Evolutionary conservation across 2,797 vertebrate genomes (phyloP).

Genomic region (Chaetodon trifasciatus): DNA sequence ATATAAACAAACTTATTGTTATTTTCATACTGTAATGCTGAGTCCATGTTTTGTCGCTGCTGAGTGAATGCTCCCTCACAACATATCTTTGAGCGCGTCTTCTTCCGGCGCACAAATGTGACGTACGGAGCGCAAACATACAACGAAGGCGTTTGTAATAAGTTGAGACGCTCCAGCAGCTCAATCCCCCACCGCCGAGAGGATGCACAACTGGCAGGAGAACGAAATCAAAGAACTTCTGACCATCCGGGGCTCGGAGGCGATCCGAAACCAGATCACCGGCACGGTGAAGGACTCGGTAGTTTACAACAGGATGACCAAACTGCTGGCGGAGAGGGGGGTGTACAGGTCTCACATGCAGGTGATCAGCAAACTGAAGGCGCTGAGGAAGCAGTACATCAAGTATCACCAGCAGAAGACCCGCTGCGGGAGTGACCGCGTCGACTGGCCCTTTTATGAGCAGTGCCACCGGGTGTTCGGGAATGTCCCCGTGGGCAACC

Average conservation of each 20-base stretch:
- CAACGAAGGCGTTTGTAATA: slow-evolving; percentile 43
- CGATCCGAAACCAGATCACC: slow-evolving; percentile 55
- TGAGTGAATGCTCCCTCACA: background rate
- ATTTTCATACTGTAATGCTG: too few species aligned
- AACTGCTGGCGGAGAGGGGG: slow-evolving; percentile 57
- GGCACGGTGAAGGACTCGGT: slow-evolving; percentile 66
- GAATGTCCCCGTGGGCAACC: background rate
- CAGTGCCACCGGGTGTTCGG: slow-evolving; percentile 56
- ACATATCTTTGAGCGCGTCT: background rate
- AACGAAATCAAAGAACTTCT: slow-evolving; percentile 65
- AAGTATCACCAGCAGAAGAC: slow-evolving; percentile 56
- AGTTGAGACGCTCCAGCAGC: slow-evolving; percentile 23
- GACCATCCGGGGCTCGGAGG: slow-evolving; percentile 43
- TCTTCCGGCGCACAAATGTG: slow-evolving; percentile 47
- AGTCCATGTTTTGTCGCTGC: too few species aligned
- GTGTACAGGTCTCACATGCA: slow-evolving; percentile 63
- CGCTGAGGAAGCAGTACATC: slow-evolving; percentile 60
- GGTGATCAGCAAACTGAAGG: slow-evolving; percentile 67
- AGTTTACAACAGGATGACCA: slow-evolving; percentile 57
- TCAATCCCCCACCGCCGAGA: background rate
- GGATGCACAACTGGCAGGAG: slow-evolving; percentile 70
- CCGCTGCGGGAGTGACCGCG: slow-evolving; percentile 27
- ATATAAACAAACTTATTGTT: too few species aligned
- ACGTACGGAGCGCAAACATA: slow-evolving; percentile 29
- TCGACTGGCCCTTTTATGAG: slow-evolving; percentile 64